These are phyloP conservation scores for Iphiclides podalirius DNA, from an alignment of 2,888 invertebrate species.

Conservation along the genomic window DNA sequence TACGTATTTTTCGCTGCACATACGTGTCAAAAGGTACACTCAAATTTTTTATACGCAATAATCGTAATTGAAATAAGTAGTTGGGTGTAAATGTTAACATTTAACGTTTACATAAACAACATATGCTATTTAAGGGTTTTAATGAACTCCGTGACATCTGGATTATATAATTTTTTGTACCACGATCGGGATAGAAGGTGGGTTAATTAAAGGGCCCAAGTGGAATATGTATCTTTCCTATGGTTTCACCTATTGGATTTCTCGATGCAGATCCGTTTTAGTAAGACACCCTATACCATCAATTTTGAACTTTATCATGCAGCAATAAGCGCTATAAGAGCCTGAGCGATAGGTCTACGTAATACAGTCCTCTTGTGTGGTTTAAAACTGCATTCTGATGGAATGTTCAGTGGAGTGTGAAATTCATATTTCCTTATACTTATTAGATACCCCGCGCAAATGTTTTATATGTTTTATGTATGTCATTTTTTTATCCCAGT, in stretches of 20 bases:
- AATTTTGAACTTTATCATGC: constrained; percentile 4
- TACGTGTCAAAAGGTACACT: too few species aligned
- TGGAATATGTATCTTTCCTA: constrained; percentile 11
- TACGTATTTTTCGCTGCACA: too few species aligned
- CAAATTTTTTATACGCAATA: too few species aligned
- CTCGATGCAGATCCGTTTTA: constrained; percentile 1
- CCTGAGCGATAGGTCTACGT: neutral
- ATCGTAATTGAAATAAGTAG: too few species aligned
- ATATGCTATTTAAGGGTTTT: too few species aligned
- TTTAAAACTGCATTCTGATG: constrained; percentile 14
- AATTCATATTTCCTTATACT: constrained; percentile 12
- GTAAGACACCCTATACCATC: neutral
- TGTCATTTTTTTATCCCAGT: too few species aligned
- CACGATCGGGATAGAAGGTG: too few species aligned
- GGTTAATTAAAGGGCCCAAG: neutral
- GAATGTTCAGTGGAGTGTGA: constrained; percentile 11
- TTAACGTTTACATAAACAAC: too few species aligned
- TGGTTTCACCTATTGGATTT: constrained; percentile 18
- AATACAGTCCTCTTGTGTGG: constrained; percentile 7
- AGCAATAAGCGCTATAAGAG: neutral
- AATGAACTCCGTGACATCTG: too few species aligned
- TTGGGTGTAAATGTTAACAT: too few species aligned
- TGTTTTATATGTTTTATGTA: too few species aligned
- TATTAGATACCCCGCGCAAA: neutral
- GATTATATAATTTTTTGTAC: too few species aligned